Conservation (phyloP, 2,888 invertebrate species). For the Alitta virens region DNA sequence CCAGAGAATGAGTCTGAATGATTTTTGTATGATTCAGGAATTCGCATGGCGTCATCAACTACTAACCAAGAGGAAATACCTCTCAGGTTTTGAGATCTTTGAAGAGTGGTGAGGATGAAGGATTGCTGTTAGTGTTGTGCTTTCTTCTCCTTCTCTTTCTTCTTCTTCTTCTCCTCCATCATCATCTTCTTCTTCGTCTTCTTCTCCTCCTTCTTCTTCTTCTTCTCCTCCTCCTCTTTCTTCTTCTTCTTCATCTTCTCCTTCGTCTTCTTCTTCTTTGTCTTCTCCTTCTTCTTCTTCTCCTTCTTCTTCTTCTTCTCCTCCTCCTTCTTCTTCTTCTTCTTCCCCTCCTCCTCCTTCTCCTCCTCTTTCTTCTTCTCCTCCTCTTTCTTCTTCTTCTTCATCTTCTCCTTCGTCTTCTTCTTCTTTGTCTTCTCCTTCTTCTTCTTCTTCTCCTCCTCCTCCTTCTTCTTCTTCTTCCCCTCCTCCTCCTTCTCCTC, state of each 20-base stretch:
- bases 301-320: neutral
- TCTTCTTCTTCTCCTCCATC: neutral
- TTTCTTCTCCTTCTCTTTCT: neutral
- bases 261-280: too few relatives aligned
- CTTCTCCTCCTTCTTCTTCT: neutral
- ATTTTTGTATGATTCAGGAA: too few relatives aligned
- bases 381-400: neutral
- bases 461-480: neutral
- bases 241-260: neutral
- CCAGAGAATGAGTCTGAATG: too few relatives aligned
- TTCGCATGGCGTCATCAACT: too few relatives aligned
- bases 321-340: neutral
- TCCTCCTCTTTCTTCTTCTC: neutral
- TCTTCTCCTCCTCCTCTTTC: neutral
- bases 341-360: neutral
- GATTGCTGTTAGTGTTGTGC: too few relatives aligned
- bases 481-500: neutral
- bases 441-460: neutral
- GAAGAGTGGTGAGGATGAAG: too few relatives aligned
- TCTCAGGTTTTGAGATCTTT: too few relatives aligned
- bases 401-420: neutral
- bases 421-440: neutral
- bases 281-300: neutral
- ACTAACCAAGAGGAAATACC: too few relatives aligned
- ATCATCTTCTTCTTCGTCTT: too few relatives aligned